Conservation (phyloP, 2,888 invertebrate species). For the Coleophora deauratella region DNA sequence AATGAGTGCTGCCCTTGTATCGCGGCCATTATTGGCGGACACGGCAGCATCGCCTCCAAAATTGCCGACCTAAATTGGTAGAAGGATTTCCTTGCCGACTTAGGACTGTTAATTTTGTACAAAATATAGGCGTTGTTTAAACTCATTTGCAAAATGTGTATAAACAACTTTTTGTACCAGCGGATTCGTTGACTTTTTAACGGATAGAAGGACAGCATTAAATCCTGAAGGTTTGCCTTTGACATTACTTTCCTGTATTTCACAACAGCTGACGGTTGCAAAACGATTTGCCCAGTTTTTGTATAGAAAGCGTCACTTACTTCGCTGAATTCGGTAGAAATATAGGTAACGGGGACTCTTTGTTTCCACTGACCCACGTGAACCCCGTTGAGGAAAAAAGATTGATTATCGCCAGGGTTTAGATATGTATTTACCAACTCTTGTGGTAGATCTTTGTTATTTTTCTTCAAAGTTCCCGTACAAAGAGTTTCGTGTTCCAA, state of each 20-base stretch:
- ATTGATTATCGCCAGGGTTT: background rate
- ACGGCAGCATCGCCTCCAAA: background rate
- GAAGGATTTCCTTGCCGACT: background rate
- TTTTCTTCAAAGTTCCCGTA: background rate
- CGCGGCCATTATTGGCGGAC: too few species aligned
- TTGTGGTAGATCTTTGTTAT: background rate
- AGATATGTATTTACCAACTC: background rate
- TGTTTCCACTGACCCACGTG: background rate
- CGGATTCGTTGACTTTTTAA: background rate
- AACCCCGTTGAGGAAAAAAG: background rate
- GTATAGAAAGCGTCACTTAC: background rate
- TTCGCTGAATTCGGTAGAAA: background rate
- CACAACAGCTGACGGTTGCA: background rate
- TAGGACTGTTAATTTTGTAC: background rate
- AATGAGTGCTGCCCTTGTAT: too few species aligned
- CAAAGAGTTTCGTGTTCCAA: conserved; percentile 28
- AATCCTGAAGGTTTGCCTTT: background rate
- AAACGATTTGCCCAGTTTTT: background rate
- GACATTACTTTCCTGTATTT: background rate
- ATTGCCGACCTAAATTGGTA: background rate
- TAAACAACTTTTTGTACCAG: background rate
- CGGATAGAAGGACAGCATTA: background rate
- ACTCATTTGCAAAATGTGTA: background rate
- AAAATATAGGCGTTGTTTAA: background rate
- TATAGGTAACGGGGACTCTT: background rate